These are phyloP conservation scores for Eutolmus rufibarbis DNA, from an alignment of 2,888 invertebrate species.

Conservation along the genomic window DNA sequence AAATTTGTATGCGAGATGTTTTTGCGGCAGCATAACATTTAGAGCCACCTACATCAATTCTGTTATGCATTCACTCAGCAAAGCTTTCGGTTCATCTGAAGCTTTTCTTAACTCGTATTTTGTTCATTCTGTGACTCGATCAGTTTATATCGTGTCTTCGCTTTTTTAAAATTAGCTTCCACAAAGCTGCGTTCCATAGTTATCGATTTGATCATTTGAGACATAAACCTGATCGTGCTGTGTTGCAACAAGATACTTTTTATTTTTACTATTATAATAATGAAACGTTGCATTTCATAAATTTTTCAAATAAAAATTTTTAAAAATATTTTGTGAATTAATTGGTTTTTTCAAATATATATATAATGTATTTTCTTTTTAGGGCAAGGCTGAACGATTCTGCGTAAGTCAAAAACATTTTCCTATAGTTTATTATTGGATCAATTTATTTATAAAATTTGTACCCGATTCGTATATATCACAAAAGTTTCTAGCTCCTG, in stretches of 20 bases:
- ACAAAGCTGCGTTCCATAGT: neutral
- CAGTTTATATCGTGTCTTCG: neutral
- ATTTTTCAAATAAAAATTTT: no score
- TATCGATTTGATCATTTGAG: neutral
- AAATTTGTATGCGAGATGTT: neutral
- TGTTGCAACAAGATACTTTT: neutral
- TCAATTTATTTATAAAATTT: neutral
- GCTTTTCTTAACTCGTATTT: neutral
- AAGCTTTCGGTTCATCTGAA: neutral
- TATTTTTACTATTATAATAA: neutral
- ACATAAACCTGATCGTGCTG: neutral
- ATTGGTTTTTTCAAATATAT: neutral
- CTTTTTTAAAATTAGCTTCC: neutral
- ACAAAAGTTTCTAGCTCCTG: no score
- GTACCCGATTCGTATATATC: no score
- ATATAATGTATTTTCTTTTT: neutral
- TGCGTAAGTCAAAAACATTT: neutral
- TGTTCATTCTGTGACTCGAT: neutral
- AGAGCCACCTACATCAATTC: neutral
- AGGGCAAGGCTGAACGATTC: neutral
- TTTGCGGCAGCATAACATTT: neutral
- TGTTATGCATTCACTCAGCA: neutral
- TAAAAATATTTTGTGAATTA: neutral
- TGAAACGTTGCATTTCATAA: no score
- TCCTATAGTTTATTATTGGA: neutral